Conservation (phyloP, 30 jellyfish, hydroid and myxozoan genomes). For the Nemopilema nomurai region DNA sequence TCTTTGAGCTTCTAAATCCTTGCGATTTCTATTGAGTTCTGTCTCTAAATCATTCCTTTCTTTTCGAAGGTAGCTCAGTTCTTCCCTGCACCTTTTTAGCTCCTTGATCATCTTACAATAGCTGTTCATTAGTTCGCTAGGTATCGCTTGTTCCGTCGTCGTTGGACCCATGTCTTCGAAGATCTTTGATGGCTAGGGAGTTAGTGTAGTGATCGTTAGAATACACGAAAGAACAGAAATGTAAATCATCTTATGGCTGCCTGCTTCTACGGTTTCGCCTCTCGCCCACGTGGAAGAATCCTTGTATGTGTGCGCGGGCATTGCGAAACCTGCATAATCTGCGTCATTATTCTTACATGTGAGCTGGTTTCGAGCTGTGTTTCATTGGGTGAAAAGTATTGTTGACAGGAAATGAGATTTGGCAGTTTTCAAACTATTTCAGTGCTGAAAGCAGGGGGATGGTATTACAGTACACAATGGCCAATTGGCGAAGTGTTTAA, state of each 20-base stretch:
- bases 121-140: constrained; percentile 35
- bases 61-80: background rate
- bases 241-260: no score
- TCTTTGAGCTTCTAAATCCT: constrained; percentile 7
- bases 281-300: background rate
- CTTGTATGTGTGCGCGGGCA: background rate
- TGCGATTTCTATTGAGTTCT: constrained; percentile 4
- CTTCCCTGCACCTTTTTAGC: constrained; percentile 22
- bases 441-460: no score
- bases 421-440: no score
- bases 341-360: no score
- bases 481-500: no score
- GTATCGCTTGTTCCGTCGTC: constrained; percentile 1
- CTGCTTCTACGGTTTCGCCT: background rate
- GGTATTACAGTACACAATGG: no score
- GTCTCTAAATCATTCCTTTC: background rate
- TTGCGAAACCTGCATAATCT: background rate
- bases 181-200: background rate
- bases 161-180: constrained; percentile 7
- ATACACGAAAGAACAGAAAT: background rate
- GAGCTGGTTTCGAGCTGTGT: background rate
- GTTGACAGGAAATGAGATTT: no score
- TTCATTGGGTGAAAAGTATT: no score
- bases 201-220: background rate
- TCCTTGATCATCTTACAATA: constrained; percentile 40